Base-by-base conservation (phyloP, 2,888 invertebrate genomes). In the Andrena hattorfiana region DNA sequence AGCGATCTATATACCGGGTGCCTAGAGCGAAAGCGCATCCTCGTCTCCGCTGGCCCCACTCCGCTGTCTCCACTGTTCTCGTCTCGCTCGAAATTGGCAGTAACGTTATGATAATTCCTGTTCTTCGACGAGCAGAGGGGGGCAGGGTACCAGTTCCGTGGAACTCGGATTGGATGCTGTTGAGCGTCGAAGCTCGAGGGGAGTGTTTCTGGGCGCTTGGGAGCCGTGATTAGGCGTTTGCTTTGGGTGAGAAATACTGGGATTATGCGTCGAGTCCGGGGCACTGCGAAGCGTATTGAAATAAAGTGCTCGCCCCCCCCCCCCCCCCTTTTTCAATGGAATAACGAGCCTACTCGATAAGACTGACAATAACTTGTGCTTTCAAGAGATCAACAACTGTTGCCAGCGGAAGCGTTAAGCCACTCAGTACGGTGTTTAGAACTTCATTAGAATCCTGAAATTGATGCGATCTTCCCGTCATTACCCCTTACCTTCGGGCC, bases 1-100 rank as follows among this genome's bases (percentile, higher is more conserved):
- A 83, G 83, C 87, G 85, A 91, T 91, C 90, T 91, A 90, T 91
- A 90, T 92, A 92, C 91, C 91, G 91, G 91, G 91, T 91, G 91
- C 85, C 82, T 87, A 87, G 67, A 86, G 87, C 77, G 77, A 86
- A 86, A 85, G 51, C 5, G 73, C 26, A 10, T 56, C 60, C 62
- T 10, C 49, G 13, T 1, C 20, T 35, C 60, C 5, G 16, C 28
- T 59, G 10, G 30, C 35, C 8, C 16, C 51, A 54, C 54, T 35
- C 32, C 59, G 42, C 30, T 30, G 48, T 64, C 30, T 71, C 16
- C 6, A 20, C 30, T 23, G 13, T 73, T 42, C 59, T n/a, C 20
- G 56, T 79, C 66, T 69, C 67, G 20, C 72, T 87, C 70, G 83
- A 85, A 87, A 87, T 87, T 87, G 85, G 77, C 85, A 70, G 83